phyloP scores from a whole-genome alignment of 1,140 invertebrate species.

The Zaprionus taronus region DNA sequence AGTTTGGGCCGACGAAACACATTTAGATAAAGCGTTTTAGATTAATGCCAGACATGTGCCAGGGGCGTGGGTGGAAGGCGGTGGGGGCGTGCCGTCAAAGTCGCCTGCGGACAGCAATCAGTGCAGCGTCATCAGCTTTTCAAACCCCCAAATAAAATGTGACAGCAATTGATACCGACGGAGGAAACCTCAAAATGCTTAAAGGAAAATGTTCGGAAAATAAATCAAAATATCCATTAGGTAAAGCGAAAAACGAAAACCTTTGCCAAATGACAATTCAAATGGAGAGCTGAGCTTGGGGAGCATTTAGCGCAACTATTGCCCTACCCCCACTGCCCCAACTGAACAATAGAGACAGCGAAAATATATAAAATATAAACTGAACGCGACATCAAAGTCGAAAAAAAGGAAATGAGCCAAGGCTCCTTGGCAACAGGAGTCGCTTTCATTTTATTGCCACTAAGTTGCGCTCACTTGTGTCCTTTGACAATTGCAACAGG shows the following conservation, averaged over 20 bases:
- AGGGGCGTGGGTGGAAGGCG: neutral
- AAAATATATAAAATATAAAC: constrained; percentile 37
- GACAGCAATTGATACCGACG: constrained; percentile 31
- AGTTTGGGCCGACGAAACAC: constrained; percentile 55
- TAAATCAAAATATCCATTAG: constrained; percentile 73
- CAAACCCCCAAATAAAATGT: constrained; percentile 26
- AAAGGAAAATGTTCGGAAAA: constrained; percentile 36
- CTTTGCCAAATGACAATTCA: constrained; percentile 61
- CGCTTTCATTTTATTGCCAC: constrained; percentile 71
- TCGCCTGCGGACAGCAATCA: constrained; percentile 69
- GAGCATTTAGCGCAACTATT: constrained; percentile 61
- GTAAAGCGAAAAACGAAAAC: constrained; percentile 33
- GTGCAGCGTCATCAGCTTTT: constrained; percentile 72
- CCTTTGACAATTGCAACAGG: constrained; percentile 67
- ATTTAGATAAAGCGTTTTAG: constrained; percentile 82
- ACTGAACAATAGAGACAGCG: neutral
- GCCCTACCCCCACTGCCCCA: neutral
- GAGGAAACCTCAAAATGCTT: constrained; percentile 6
- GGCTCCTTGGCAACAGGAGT: constrained; percentile 48
- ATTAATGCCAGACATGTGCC: constrained; percentile 68
- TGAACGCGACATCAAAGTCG: constrained; percentile 58
- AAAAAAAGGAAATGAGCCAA: constrained; percentile 29
- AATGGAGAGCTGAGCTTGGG: constrained; percentile 47
- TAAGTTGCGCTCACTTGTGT: constrained; percentile 50
- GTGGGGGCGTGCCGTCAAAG: neutral